Base-by-base conservation (phyloP, 2,113 vertebrate species). In the Plectropomus leopardus region DNA sequence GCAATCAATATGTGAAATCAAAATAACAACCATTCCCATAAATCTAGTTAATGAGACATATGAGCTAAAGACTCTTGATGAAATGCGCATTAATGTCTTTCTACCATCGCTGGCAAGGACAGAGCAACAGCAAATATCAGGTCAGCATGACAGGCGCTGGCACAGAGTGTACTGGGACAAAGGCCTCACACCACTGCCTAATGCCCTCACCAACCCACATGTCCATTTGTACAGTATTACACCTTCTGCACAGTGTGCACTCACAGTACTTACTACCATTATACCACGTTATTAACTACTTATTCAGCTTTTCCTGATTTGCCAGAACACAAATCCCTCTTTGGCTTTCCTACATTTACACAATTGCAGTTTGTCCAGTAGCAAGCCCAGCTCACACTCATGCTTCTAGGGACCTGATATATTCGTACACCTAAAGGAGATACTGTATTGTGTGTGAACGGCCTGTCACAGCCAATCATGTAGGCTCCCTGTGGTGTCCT, bases 111-210 rank as follows among this genome's bases (percentile, higher is more conserved):
- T 76, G 59, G 48, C 70, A 28, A 77, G 67, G 74, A 42, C 66
- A 55, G 42, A 17, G 34, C 48, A 13, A 72, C 7, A 3, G 7
- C 45, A 68, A 76, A 53, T 76, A 85, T 84, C 83, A 74, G 83
- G 88, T 87, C 86, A 82, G 53, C 69, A 55, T 45, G 72, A 81
- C 73, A 64, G 57, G 74, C 32, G 19, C 44, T 89, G 89, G 87
- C 91, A 91, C 75, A 36, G 23, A 66, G 44, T 60, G 72, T 77
- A 91, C 85, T 89, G 78, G 91, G 81, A 89, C 86, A 92, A 94
- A 93, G 88, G 90, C 92, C 83, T 73, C 55, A n/a, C 14, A 68
- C 59, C 58, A 24, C 16, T 26, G 70, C 64, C 61, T 69, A 51
- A 40, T 57, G 51, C 69, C 68, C 63, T 74, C 61, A 65, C 7